Evolutionary conservation across 2,888 invertebrate genomes (phyloP), one percentile per base, ranked within the genome.

Genomic region (Apomyelois bistriatella): DNA sequence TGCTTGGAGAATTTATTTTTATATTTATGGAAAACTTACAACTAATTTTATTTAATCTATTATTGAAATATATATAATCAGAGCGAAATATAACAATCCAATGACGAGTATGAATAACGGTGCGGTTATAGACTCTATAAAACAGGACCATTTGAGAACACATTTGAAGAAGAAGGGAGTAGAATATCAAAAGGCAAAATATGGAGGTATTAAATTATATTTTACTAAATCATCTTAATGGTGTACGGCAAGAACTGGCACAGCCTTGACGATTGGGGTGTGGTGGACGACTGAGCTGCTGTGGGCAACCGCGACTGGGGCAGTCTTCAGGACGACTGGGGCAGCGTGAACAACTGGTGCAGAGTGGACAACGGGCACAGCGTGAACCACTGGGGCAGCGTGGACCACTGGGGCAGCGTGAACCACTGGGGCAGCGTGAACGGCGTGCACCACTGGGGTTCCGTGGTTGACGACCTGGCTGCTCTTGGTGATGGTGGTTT

Each of bases 401-500:
- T 73, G 78, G 36, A 68, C n/a, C n/a, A n/a, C n/a, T n/a, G n/a
- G n/a, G n/a, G n/a, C 74, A 3, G 74, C 69, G 48, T 76, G 71
- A 32, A 77, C 74, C 1, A 69, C 64, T 46, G 63, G 70, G 9
- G 64, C 63, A 13, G 68, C 60, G 38, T 70, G 69, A 1, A 66
- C 66, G 9, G 68, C 52, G 58, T 71, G 74, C 5, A 77, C 73
- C 0, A 74, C 72, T 2, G 85, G 85, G 10, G 70, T 64, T 32
- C 88, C 88, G 50, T 88, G 88, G 83, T 85, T 83, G 10, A 89
- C 87, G 1, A 86, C 70, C 61, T 86, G 88, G 78, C 88, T 87
- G 74, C 82, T 85, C 79, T 85, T 86, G 48, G 88, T 86, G 68
- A 89, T 80, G 59, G 89, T 87, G 55, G 89, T 85, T 72, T 85